phyloP scores from a whole-genome alignment of 2,113 vertebrate genomes.

The Spea bombifrons region DNA sequence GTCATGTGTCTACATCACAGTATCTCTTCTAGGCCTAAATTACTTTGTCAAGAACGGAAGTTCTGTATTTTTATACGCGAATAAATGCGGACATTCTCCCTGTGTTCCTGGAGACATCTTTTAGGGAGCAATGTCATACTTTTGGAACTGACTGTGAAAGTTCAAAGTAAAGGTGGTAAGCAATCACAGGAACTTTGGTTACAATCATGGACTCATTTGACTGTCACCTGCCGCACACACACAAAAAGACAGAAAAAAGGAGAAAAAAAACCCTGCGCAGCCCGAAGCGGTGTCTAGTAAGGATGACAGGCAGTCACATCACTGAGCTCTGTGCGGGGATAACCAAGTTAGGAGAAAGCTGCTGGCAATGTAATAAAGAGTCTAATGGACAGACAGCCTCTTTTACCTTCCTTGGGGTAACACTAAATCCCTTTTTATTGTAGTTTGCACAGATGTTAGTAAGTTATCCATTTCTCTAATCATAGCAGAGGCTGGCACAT shows the following conservation, averaged over 20 bases:
- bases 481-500: conserved; percentile 89
- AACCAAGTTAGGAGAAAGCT: conserved; percentile 97
- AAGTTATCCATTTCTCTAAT: conserved; percentile 97
- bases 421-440: conserved; percentile 99
- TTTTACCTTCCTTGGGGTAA: conserved; percentile 92
- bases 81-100: conserved; percentile 55
- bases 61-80: conserved; percentile 14
- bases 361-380: conserved; percentile 98
- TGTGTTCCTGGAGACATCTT: conserved; percentile 59
- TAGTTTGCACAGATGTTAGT: conserved; percentile 97
- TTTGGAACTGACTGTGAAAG: conserved; percentile 77
- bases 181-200: conserved; percentile 74
- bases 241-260: neutral
- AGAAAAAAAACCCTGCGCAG: conserved; percentile 61
- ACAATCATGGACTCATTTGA: conserved; percentile 80
- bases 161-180: conserved; percentile 80
- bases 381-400: conserved; percentile 99
- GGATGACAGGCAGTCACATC: conserved; percentile 88
- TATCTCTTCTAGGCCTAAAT: neutral
- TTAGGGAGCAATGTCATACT: conserved; percentile 66
- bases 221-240: conserved; percentile 77
- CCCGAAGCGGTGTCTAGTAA: conserved; percentile 82
- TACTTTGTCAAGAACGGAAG: neutral
- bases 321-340: conserved; percentile 82
- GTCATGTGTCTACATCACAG: neutral